These are phyloP conservation scores for Romanogobio albipinnatus DNA, from an alignment of 2,113 vertebrate genomes.

Conservation along the genomic window DNA sequence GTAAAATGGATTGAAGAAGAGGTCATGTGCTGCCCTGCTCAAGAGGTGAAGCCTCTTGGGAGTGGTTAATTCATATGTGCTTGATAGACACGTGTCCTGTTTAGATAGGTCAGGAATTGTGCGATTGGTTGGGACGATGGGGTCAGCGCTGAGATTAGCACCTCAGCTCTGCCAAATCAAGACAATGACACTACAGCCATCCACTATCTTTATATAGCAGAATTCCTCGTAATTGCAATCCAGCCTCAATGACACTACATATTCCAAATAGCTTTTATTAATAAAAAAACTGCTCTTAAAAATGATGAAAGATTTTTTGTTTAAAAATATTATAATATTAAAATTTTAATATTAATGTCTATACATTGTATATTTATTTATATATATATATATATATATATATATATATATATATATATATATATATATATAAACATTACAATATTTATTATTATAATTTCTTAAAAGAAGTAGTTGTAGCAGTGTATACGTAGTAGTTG, in stretches of 20 bases:
- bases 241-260: not conserved
- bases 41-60: constrained; percentile 89
- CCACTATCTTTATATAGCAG: constrained; percentile 1
- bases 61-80: constrained; percentile 90
- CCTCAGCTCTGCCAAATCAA: constrained; percentile 59
- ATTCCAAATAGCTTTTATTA: no score
- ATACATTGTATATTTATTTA: no score
- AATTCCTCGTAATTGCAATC: not conserved
- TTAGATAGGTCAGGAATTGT: constrained; percentile 85
- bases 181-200: constrained; percentile 23
- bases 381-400: no score
- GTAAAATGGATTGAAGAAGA: constrained; percentile 80
- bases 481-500: not conserved
- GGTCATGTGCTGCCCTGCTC: constrained; percentile 75
- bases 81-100: constrained; percentile 90
- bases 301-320: no score
- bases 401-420: no score
- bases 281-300: no score
- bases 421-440: not conserved
- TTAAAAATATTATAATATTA: no score
- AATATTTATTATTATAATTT: not conserved
- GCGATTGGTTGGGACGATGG: constrained; percentile 72
- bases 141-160: constrained; percentile 70
- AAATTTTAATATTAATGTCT: no score
- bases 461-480: not conserved